These are phyloP conservation scores for Rambutsinella grinnellia DNA, from an alignment of 2,888 invertebrate genomes.

Conservation along the genomic window DNA sequence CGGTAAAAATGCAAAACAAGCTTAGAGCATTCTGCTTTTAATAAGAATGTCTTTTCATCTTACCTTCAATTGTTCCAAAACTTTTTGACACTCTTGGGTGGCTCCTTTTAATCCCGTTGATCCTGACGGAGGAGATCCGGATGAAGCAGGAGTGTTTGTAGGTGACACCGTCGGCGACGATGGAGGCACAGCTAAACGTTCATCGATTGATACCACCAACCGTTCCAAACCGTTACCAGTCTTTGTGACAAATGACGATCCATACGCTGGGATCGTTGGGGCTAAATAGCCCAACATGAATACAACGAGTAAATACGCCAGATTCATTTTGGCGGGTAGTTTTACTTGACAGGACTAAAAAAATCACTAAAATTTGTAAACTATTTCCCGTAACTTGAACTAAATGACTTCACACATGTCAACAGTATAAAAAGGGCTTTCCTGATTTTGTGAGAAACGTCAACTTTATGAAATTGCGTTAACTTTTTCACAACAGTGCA, in stretches of 20 bases:
- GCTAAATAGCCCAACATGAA: slow-evolving; percentile 50
- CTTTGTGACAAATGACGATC: slow-evolving; percentile 65
- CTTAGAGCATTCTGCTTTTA: background rate
- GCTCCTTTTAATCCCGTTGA: slow-evolving; percentile 64
- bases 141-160: slow-evolving; percentile 30
- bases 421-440: too few relatives aligned
- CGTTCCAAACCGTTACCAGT: slow-evolving; percentile 65
- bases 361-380: too few relatives aligned
- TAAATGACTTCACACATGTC: too few relatives aligned
- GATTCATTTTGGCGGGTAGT: slow-evolving; percentile 54
- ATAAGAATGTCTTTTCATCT: slow-evolving; percentile 19
- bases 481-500: too few relatives aligned
- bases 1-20: slow-evolving; percentile 26
- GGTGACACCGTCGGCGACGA: slow-evolving; percentile 46
- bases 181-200: slow-evolving; percentile 62
- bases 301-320: slow-evolving; percentile 20
- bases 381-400: too few relatives aligned
- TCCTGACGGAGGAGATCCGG: slow-evolving; percentile 34
- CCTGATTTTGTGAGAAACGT: too few relatives aligned
- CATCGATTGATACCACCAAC: slow-evolving; percentile 66
- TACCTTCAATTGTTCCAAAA: slow-evolving; percentile 67
- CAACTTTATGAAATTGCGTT: too few relatives aligned
- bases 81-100: slow-evolving; percentile 66
- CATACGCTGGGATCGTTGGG: slow-evolving; percentile 48
- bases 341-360: too few relatives aligned